Percentiles rank a stretch among this genome's conserved stretches.
phyloP scores from a whole-genome alignment of 2,888 invertebrate species.

The Microctonus brassicae region DNA sequence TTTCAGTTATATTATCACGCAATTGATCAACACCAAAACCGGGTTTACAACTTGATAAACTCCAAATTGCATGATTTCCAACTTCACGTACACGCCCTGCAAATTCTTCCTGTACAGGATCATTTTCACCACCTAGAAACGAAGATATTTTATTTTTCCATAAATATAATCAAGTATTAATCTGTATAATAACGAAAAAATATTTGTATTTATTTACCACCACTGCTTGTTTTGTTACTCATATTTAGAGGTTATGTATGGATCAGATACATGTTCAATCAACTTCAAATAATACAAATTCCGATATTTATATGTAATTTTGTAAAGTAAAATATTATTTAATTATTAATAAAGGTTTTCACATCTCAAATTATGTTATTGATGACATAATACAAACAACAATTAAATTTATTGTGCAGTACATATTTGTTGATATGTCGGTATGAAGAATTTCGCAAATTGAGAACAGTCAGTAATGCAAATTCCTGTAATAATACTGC shows the following conservation, averaged over 20 bases:
- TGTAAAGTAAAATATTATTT: too few relatives aligned
- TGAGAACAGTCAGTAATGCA: too few relatives aligned
- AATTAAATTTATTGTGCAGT: too few relatives aligned
- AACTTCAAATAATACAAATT: too few relatives aligned
- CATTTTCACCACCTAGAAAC: slow-evolving; percentile 65
- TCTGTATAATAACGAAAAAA: neutral
- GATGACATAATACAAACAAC: too few relatives aligned
- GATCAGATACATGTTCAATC: too few relatives aligned
- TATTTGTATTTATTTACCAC: slow-evolving; percentile 40
- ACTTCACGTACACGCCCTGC: slow-evolving; percentile 83
- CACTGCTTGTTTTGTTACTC: slow-evolving; percentile 54
- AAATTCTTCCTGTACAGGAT: slow-evolving; percentile 75
- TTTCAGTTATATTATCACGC: slow-evolving; percentile 94
- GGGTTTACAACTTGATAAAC: slow-evolving; percentile 97
- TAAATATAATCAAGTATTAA: slow-evolving; percentile 8
- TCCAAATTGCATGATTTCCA: slow-evolving; percentile 96
- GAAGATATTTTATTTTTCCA: neutral
- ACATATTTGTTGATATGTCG: too few relatives aligned
- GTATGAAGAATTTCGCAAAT: too few relatives aligned
- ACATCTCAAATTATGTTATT: too few relatives aligned
- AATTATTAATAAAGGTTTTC: too few relatives aligned
- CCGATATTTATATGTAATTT: too few relatives aligned
- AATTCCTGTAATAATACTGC: too few relatives aligned
- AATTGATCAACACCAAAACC: slow-evolving; percentile 98
- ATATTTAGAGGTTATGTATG: slow-evolving; percentile 44